A percentile compares a stretch with the other conserved stretches of the same genome.
phyloP scores from a whole-genome alignment of 1,140 invertebrate species.

The Bombus pascuorum region DNA sequence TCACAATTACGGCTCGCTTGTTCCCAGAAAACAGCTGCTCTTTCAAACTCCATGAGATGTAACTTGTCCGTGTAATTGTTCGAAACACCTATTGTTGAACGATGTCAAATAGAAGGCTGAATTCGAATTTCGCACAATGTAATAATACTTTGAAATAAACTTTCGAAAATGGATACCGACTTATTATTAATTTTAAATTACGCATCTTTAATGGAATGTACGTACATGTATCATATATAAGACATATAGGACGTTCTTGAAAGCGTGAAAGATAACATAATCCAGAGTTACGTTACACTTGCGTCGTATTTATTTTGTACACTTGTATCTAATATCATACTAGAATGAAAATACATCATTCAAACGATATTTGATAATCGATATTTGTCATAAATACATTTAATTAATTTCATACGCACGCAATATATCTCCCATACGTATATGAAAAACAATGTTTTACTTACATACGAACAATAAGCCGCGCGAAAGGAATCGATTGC shows the following conservation, averaged over 20 bases:
- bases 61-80: slow-evolving; percentile 10
- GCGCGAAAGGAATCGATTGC: too few species aligned
- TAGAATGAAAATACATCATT: background rate
- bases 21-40: slow-evolving; percentile 44
- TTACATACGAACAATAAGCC: too few species aligned
- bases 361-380: background rate
- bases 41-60: background rate
- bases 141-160: background rate
- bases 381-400: too few species aligned
- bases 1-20: slow-evolving; percentile 49
- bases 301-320: background rate
- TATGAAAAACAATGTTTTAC: background rate
- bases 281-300: slow-evolving; percentile 34
- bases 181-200: background rate
- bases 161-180: background rate
- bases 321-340: background rate
- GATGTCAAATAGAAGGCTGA: background rate
- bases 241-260: background rate
- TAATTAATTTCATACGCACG: too few species aligned
- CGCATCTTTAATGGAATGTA: background rate
- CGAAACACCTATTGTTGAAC: slow-evolving; percentile 9
- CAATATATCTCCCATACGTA: too few species aligned
- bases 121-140: background rate
- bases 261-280: slow-evolving; percentile 13
- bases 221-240: background rate